Conservation (phyloP, 2,888 invertebrate genomes). For the Ennomos quercinarius region DNA sequence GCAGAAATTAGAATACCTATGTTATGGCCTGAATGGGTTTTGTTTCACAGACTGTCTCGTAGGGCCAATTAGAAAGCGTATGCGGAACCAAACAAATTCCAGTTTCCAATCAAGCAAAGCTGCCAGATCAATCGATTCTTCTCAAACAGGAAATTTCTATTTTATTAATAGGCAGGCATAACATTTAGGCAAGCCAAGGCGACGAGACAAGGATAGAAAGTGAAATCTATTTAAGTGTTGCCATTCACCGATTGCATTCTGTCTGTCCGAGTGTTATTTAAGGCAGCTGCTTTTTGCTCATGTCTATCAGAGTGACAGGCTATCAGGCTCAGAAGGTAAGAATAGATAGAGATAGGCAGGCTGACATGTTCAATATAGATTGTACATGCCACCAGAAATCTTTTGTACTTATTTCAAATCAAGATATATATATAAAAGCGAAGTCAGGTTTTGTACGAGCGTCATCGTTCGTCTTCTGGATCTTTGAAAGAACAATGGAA, state of each 20-base stretch:
- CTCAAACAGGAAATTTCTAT: conserved; percentile 20
- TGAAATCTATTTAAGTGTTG: conserved; percentile 71
- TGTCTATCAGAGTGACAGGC: conserved; percentile 25
- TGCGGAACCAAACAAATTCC: conserved; percentile 2
- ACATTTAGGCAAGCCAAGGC: conserved; percentile 54
- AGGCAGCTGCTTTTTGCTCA: conserved; percentile 52
- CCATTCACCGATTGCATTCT: conserved; percentile 68
- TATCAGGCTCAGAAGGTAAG: background rate
- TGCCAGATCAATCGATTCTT: conserved; percentile 1
- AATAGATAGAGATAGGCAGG: conserved; percentile 6
- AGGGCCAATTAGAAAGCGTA: too few species aligned
- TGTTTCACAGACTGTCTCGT: too few species aligned
- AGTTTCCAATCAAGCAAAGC: conserved; percentile 8
- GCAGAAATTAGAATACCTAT: too few species aligned
- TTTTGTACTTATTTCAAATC: background rate
- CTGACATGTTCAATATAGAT: conserved; percentile 9
- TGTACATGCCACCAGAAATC: background rate
- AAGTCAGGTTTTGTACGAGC: too few species aligned
- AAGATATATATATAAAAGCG: too few species aligned
- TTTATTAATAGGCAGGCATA: conserved; percentile 12
- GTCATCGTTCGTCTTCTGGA: too few species aligned
- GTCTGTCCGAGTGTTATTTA: conserved; percentile 45
- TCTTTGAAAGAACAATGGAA: too few species aligned
- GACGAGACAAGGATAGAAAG: conserved; percentile 72
- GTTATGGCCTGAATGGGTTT: too few species aligned